phyloP scores from a whole-genome alignment of 1,140 invertebrate genomes.

The Pristionchus pacificus region DNA sequence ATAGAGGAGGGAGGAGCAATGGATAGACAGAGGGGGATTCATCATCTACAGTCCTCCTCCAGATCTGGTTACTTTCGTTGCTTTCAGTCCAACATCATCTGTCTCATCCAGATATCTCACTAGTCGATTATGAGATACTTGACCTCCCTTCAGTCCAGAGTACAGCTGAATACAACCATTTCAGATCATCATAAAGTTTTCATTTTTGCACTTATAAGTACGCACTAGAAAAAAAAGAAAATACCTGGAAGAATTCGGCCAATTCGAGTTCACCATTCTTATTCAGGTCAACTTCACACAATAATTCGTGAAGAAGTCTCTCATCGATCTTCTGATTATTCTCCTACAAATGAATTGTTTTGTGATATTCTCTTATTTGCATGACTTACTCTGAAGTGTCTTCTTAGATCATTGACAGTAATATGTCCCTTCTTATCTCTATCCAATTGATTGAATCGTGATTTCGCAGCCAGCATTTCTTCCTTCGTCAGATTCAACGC shows the following conservation, averaged over 20 bases:
- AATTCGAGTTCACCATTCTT: slow-evolving; percentile 98
- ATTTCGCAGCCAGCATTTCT: slow-evolving; percentile 87
- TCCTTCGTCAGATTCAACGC: slow-evolving; percentile 88
- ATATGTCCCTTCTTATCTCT: slow-evolving; percentile 94
- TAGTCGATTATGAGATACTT: slow-evolving; percentile 52
- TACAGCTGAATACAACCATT: slow-evolving; percentile 46
- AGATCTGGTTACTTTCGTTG: slow-evolving; percentile 35
- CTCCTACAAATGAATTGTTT: slow-evolving; percentile 68
- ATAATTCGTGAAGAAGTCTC: slow-evolving; percentile 91
- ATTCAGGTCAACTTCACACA: slow-evolving; percentile 95
- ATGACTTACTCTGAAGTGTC: slow-evolving; percentile 79
- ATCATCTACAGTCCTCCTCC: slow-evolving; percentile 41
- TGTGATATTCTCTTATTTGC: background rate
- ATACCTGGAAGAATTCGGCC: slow-evolving; percentile 95
- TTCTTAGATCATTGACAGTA: slow-evolving; percentile 89
- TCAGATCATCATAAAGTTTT: slow-evolving; percentile 10
- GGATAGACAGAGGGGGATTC: no score
- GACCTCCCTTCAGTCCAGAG: slow-evolving; percentile 53
- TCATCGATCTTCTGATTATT: slow-evolving; percentile 85
- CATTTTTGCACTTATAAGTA: slow-evolving; percentile 7
- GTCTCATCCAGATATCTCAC: slow-evolving; percentile 55
- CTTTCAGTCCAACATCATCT: slow-evolving; percentile 5
- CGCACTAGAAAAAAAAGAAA: slow-evolving; percentile 3
- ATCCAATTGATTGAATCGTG: slow-evolving; percentile 89
- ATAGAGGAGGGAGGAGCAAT: no score